A percentile compares a stretch with the other conserved stretches of the same genome.
phyloP scores from a whole-genome alignment of 2,888 invertebrate genomes.

The Gonocerus acuteangulatus region DNA sequence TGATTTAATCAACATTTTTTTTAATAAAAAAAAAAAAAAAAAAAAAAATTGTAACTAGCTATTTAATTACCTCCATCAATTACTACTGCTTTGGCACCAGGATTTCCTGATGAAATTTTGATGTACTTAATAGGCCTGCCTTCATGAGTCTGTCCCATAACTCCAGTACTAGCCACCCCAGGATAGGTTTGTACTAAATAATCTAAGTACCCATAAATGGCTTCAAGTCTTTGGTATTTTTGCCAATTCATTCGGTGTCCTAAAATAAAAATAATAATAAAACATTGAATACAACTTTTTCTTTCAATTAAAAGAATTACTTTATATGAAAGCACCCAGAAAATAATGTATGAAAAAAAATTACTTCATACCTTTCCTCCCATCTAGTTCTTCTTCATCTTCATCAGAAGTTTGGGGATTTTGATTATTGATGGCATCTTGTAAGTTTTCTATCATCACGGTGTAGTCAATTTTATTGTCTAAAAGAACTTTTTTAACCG shows the following conservation, averaged over 20 bases:
- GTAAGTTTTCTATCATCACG: conserved; percentile 69
- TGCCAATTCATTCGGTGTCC: conserved; percentile 65
- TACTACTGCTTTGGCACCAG: conserved; percentile 44
- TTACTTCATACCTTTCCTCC: conserved; percentile 54
- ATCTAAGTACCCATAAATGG: conserved; percentile 64
- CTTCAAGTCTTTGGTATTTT: conserved; percentile 62
- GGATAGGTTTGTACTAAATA: conserved; percentile 64
- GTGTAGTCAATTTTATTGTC: conserved; percentile 58
- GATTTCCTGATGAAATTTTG: conserved; percentile 41
- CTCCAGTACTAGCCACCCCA: conserved; percentile 60
- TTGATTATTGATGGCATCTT: conserved; percentile 68
- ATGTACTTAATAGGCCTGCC: conserved; percentile 63
- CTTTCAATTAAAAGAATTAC: no score
- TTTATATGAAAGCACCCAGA: no score
- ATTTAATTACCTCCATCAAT: conserved; percentile 45
- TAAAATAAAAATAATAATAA: conserved; percentile 35
- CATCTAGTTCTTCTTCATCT: conserved; percentile 61
- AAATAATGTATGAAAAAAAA: background rate
- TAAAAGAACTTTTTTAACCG: conserved; percentile 55
- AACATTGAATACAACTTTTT: no score
- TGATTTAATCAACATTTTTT: no score
- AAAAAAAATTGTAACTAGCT: no score
- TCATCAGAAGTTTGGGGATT: conserved; percentile 64
- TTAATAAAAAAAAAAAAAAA: no score
- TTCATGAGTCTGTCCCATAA: conserved; percentile 67